phyloP scores from a whole-genome alignment of 2,888 invertebrate species.

The Dicranocentrus wangi region DNA sequence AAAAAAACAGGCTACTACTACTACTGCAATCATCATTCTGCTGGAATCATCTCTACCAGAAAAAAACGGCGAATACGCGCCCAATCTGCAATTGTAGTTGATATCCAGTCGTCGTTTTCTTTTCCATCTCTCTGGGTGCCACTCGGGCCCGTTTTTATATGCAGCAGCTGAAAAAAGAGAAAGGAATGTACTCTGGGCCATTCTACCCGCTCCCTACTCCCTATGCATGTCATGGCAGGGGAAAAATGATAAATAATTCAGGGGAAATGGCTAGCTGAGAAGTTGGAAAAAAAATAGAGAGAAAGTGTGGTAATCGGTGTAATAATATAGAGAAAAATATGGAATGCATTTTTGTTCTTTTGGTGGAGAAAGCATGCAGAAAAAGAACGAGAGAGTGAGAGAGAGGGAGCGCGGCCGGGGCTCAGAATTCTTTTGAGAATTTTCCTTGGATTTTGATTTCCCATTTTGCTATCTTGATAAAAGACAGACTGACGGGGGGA shows the following conservation, averaged over 20 bases:
- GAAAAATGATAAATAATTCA: constrained; percentile 53
- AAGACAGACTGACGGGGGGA: no score
- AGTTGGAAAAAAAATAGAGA: neutral
- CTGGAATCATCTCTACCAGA: neutral
- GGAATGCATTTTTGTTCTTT: neutral
- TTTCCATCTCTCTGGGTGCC: neutral
- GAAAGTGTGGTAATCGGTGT: constrained; percentile 11
- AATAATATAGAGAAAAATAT: constrained; percentile 14
- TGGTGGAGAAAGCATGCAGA: no score
- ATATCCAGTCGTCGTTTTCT: no score
- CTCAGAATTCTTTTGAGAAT: no score
- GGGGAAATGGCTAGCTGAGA: constrained; percentile 21
- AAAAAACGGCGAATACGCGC: no score
- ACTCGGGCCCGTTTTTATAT: neutral
- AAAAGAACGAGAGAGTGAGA: no score
- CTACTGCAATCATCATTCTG: neutral
- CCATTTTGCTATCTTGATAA: no score
- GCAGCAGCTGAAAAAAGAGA: neutral
- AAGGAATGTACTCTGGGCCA: constrained; percentile 4
- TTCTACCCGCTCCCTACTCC: neutral
- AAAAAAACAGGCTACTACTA: no score
- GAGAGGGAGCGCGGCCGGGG: no score
- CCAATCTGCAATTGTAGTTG: constrained; percentile 5
- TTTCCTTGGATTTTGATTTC: no score
- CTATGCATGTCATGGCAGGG: constrained; percentile 33